Evolutionary conservation across 2,888 invertebrate species (phyloP).

Genomic region (Agriopis marginaria): DNA sequence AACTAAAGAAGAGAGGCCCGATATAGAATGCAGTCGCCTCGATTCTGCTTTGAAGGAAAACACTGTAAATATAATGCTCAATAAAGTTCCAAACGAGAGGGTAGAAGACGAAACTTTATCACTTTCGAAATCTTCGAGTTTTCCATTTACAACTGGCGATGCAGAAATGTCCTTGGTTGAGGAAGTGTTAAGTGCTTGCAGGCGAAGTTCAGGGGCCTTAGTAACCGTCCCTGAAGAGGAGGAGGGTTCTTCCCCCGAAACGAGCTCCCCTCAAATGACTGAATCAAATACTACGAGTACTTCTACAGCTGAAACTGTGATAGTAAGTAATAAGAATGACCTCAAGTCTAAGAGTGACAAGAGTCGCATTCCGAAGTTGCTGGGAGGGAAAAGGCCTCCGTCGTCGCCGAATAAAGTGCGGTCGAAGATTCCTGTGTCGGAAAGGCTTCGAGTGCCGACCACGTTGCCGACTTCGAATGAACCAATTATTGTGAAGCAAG

Average conservation of each 20-base stretch:
- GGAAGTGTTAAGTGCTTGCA: slow-evolving; percentile 78
- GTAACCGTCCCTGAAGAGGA: slow-evolving; percentile 88
- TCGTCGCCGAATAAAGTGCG: slow-evolving; percentile 73
- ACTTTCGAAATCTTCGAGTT: slow-evolving; percentile 74
- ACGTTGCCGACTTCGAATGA: slow-evolving; percentile 58
- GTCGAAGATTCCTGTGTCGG: slow-evolving; percentile 80
- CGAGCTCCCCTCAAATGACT: slow-evolving; percentile 86
- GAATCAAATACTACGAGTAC: slow-evolving; percentile 89
- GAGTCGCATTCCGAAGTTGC: slow-evolving; percentile 85
- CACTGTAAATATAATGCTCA: slow-evolving; percentile 75
- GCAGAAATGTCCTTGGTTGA: slow-evolving; percentile 78
- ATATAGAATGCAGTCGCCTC: slow-evolving; percentile 71
- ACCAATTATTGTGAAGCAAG: slow-evolving; percentile 81
- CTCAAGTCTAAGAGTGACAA: slow-evolving; percentile 69
- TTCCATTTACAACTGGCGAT: slow-evolving; percentile 67
- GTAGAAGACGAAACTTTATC: slow-evolving; percentile 60
- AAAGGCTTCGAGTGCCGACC: slow-evolving; percentile 56
- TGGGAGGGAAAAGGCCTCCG: slow-evolving; percentile 81
- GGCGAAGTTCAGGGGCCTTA: slow-evolving; percentile 77
- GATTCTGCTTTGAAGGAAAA: slow-evolving; percentile 79
- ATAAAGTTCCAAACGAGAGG: slow-evolving; percentile 63
- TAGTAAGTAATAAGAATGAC: slow-evolving; percentile 87
- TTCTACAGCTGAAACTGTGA: slow-evolving; percentile 90
- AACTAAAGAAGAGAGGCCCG: slow-evolving; percentile 67
- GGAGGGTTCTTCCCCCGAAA: slow-evolving; percentile 84